These are phyloP conservation scores for Temnopleurus reevesii DNA, from an alignment of 53 echinoderm and acorn worm genomes.

Conservation along the genomic window DNA sequence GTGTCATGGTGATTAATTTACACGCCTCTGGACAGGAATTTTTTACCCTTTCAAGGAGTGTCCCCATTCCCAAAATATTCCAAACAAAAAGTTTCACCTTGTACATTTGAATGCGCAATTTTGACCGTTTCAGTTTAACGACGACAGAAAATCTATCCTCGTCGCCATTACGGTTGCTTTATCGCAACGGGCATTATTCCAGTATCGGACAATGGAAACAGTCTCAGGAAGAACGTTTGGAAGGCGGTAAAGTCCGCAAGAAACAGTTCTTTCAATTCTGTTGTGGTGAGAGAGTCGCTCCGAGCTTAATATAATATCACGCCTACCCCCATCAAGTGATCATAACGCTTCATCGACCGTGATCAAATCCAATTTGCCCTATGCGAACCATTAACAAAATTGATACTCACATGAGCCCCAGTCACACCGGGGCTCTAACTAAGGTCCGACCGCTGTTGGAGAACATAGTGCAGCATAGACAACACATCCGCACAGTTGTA, in stretches of 20 bases:
- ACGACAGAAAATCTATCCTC: too few relatives aligned
- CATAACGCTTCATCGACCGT: conserved; percentile 28
- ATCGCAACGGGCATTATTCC: too few relatives aligned
- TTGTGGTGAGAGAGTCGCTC: neutral
- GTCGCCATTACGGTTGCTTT: too few relatives aligned
- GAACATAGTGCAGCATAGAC: too few relatives aligned
- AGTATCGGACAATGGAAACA: neutral
- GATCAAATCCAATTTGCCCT: conserved; percentile 43
- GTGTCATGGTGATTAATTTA: conserved; percentile 2
- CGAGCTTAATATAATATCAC: neutral
- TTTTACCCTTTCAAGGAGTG: neutral
- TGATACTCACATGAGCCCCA: conserved; percentile 39
- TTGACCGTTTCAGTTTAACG: too few relatives aligned
- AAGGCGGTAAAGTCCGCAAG: neutral
- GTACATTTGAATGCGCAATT: too few relatives aligned
- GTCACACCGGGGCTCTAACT: too few relatives aligned
- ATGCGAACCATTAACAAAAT: conserved; percentile 36
- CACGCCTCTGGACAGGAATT: neutral
- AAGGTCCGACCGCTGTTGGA: too few relatives aligned
- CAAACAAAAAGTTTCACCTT: too few relatives aligned
- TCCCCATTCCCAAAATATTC: neutral
- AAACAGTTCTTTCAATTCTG: conserved; percentile 23
- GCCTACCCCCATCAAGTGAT: conserved; percentile 14
- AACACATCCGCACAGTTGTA: too few relatives aligned
- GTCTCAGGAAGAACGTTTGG: neutral